Conservation (phyloP, 2,888 invertebrate genomes). For the Drosophila meridiana region DNA sequence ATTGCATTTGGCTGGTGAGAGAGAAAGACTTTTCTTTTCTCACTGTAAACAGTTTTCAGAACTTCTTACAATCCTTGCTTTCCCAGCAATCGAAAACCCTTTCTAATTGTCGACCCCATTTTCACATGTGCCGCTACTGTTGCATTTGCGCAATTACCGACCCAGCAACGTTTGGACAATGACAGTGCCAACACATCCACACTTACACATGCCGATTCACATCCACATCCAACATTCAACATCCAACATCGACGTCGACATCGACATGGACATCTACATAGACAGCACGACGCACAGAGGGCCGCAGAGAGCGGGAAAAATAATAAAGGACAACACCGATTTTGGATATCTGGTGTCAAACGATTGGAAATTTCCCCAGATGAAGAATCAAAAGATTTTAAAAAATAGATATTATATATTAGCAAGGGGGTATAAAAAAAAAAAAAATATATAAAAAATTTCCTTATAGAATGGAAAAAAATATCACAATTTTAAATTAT, state of each 20-base stretch:
- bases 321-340: too few species aligned
- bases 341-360: too few species aligned
- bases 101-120: constrained; percentile 52
- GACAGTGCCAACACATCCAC: constrained; percentile 35
- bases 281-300: constrained; percentile 61
- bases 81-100: constrained; percentile 29
- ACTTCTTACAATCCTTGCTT: constrained; percentile 7
- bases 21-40: neutral
- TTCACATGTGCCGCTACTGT: constrained; percentile 66
- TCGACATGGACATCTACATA: constrained; percentile 43
- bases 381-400: too few species aligned
- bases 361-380: too few species aligned
- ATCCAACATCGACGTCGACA: constrained; percentile 36
- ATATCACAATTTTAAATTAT: too few species aligned
- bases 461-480: too few species aligned
- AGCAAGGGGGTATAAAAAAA: too few species aligned
- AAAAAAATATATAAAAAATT: too few species aligned
- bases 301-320: too few species aligned
- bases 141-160: constrained; percentile 66
- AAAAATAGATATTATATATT: too few species aligned
- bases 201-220: constrained; percentile 2
- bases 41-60: neutral
- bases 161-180: constrained; percentile 49
- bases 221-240: constrained; percentile 28
- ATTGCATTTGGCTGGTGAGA: neutral